Conservation (phyloP, 2,888 invertebrate species). For the Embidobia sp. region DNA sequence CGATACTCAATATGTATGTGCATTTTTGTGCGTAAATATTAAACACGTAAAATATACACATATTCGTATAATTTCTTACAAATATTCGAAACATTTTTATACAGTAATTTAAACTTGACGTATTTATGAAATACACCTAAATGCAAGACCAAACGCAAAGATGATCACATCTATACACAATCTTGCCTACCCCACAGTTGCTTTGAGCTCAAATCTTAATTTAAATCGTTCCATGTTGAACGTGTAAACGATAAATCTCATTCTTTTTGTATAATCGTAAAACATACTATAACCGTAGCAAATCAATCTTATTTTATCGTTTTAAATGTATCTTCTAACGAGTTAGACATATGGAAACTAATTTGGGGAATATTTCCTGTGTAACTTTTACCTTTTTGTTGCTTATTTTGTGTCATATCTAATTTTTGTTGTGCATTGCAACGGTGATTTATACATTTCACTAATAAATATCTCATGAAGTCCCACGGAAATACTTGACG, state of each 20-base stretch:
- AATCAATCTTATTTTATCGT: constrained; percentile 49
- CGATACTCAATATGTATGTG: too few relatives aligned
- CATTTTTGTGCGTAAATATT: too few relatives aligned
- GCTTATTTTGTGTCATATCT: constrained; percentile 50
- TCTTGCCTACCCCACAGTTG: background rate
- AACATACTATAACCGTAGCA: constrained; percentile 25
- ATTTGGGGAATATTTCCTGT: constrained; percentile 9
- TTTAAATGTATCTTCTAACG: constrained; percentile 31
- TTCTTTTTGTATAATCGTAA: constrained; percentile 39
- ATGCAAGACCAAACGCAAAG: constrained; percentile 18
- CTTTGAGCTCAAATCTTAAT: constrained; percentile 30
- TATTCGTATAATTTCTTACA: too few relatives aligned
- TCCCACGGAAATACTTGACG: constrained; percentile 48
- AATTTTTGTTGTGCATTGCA: constrained; percentile 30
- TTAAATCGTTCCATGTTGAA: constrained; percentile 49
- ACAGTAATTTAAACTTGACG: constrained; percentile 5
- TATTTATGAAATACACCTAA: constrained; percentile 24
- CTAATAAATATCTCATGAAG: too few relatives aligned
- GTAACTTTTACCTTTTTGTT: constrained; percentile 25
- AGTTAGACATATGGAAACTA: constrained; percentile 38
- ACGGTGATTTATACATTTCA: constrained; percentile 41
- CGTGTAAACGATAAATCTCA: constrained; percentile 50
- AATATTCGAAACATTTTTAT: too few relatives aligned
- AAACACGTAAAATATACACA: too few relatives aligned
- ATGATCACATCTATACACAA: constrained; percentile 1